Evolutionary conservation across 1,140 invertebrate species (phyloP), one percentile per base, ranked within the genome.

Genomic region (Pogonomyrmex barbatus): DNA sequence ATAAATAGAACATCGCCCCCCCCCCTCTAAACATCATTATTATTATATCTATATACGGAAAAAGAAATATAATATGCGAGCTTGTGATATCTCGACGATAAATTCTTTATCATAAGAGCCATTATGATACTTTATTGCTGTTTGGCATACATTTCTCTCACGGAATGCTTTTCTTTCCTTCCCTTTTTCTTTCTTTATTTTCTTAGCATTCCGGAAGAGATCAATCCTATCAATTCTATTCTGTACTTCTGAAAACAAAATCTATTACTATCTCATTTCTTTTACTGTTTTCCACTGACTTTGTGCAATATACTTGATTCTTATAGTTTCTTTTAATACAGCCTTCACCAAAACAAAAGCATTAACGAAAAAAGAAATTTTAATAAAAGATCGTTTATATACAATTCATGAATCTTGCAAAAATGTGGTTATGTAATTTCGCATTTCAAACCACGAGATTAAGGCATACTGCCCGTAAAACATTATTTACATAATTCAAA

Each of bases 301-400:
- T 89, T 88, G 76, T 86, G 88, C 88, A 89, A 86, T 75, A 67
- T 88, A 88, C 56, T n/a, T 42, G 6, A 68, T 30, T 36, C 6
- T 17, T 76, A 88, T 50, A 88, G 76, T 62, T 33, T 86, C 4
- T 36, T 56, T 50, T 58, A 60, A 68, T 86, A 85, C 17, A 52
- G 60, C 14, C n/a, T 71, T 47, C 39, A 24, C 9, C 60, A 60
- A 88, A 89, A 89, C 83, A 65, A 58, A 87, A 78, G 58, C 24
- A 12, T 75, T 70, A 73, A 17, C 47, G 42, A 10, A 78, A 39
- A 70, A 62, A 77, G 6, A 62, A 70, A 58, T 56, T 45, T 81
- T 42, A 68, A 58, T 8, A 14, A 50, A 17, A 47, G n/a, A 1
- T 71, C 39, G 36, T 75, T 39, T 83, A 83, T 83, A 10, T 83